Evolutionary conservation across 2,888 invertebrate genomes (phyloP), one percentile per base, ranked within the genome.

Genomic region (Hirtodrosophila histrioides): DNA sequence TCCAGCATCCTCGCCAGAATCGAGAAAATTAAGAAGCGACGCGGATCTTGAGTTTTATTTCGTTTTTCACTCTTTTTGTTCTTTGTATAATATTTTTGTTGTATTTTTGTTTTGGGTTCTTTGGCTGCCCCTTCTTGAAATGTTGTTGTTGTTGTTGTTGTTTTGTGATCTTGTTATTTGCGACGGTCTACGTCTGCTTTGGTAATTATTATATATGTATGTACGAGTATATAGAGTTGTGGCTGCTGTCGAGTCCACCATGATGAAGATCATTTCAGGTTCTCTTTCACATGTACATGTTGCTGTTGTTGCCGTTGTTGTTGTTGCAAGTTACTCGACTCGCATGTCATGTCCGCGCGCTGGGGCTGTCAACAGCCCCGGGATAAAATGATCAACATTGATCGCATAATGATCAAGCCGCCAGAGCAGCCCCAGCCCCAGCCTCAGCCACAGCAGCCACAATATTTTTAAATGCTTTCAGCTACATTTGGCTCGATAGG

Each of bases 321-420:
- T 45, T 62, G 69, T 63, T 73, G 65, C 69, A 69, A 72, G 73
- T 74, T 70, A 69, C 65, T 74, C 73, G 71, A 86, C 78, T 88
- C 82, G 87, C 87, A 88, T 89, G 89, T 89, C 89, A 89, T 89
- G 89, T 89, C 86, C 88, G 88, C 84, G 85, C 89, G 87, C 86
- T 89, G 88, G 82, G 90, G 87, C 90, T 90, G 90, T 90, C 89
- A 90, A 89, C 89, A 90, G 89, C 90, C 90, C 69, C 80, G 82
- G 90, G 90, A 90, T 90, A 90, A 90, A 89, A 90, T 90, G 90
- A 90, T 90, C 89, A 90, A 90, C 87, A 86, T 89, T 90, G 90
- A 90, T 90, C 89, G 83, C 89, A 90, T 90, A 90, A 90, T 90
- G 90, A 90, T 88, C 90, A 70, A 48, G 57, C 64, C 37, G 39